Percentiles rank a stretch among this genome's conserved stretches.
Conservation (phyloP, 2,888 invertebrate genomes). For the Laothoe populi region DNA sequence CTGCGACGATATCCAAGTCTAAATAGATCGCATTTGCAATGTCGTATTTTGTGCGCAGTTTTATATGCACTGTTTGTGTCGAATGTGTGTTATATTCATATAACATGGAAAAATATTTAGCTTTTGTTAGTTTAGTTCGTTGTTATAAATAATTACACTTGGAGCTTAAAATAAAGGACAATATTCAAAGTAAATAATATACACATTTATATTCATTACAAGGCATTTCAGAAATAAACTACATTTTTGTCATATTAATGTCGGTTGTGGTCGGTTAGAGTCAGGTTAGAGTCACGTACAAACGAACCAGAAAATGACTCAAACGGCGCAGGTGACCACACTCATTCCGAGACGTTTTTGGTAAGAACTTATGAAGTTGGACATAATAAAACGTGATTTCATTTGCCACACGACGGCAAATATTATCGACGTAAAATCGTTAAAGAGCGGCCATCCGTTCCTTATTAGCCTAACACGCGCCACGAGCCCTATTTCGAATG, state of each 20-base stretch:
- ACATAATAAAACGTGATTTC: constrained; percentile 68
- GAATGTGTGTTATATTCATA: constrained; percentile 1
- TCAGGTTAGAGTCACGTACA: constrained; percentile 29
- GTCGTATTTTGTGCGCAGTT: constrained; percentile 59
- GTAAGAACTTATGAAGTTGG: constrained; percentile 57
- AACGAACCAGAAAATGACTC: constrained; percentile 25
- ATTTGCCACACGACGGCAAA: constrained; percentile 62
- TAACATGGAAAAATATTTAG: neutral
- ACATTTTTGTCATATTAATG: constrained; percentile 35
- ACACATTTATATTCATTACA: constrained; percentile 9
- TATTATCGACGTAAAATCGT: constrained; percentile 68
- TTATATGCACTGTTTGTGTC: constrained; percentile 55
- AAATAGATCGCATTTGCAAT: constrained; percentile 78
- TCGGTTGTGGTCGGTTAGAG: constrained; percentile 34
- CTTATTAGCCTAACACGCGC: constrained; percentile 80
- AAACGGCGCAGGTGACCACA: constrained; percentile 46
- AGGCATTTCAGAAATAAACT: constrained; percentile 27
- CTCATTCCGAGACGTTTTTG: constrained; percentile 52
- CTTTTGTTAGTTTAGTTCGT: neutral
- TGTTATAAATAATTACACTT: constrained; percentile 43
- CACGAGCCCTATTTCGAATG: constrained; percentile 73
- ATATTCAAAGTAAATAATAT: constrained; percentile 39
- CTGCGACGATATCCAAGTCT: constrained; percentile 75
- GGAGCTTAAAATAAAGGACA: neutral
- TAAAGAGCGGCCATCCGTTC: constrained; percentile 72